Base-by-base conservation (phyloP, 2,113 vertebrate genomes). In the Anser brachyrhynchus region DNA sequence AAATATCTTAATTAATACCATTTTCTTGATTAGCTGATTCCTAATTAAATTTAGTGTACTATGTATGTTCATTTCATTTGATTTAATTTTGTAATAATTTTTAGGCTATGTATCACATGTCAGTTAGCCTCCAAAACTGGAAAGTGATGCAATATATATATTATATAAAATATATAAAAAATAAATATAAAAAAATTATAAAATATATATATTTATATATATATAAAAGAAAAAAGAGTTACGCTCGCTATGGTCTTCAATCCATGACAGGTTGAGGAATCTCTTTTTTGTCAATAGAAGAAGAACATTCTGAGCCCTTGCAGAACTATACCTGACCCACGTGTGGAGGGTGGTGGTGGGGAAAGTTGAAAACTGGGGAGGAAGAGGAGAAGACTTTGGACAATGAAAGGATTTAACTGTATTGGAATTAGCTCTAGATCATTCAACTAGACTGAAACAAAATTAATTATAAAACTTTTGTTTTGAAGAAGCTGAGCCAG, bases 401-500 rank as follows among this genome's bases (percentile, higher is more conserved):
- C 18, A 84, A 87, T 90, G 87, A 96, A 94, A 96, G 57, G 91
- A 96, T 97, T 97, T 96, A 90, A 96, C 94, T 96, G 96, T 81
- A 73, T 90, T 91, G 94, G 95, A 97, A 97, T 97, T 97, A 96
- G 90, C 67, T 97, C 51, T 74, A 84, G 83, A 93, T 93, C 83
- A 76, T 94, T 96, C 87, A 96, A 72, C 59, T 87, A 70, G 71
- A 84, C 84, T 89, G 91, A 93, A 96, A 90, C 73, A 94, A 93
- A 96, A 95, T 96, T 92, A 96, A 96, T 96, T 93, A 93, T 51
- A 69, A 85, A 91, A 85, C 71, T 89, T 96, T 97, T 95, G 93
- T 97, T 96, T 96, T 94, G 89, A 95, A 93, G 91, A 92, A 93
- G 25, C 61, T 58, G 89, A 97, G 97, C 97, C 96, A 97, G 96